These are phyloP conservation scores for Elephantulus edwardii DNA, from an alignment of 2,113 vertebrate species.

Conservation along the genomic window DNA sequence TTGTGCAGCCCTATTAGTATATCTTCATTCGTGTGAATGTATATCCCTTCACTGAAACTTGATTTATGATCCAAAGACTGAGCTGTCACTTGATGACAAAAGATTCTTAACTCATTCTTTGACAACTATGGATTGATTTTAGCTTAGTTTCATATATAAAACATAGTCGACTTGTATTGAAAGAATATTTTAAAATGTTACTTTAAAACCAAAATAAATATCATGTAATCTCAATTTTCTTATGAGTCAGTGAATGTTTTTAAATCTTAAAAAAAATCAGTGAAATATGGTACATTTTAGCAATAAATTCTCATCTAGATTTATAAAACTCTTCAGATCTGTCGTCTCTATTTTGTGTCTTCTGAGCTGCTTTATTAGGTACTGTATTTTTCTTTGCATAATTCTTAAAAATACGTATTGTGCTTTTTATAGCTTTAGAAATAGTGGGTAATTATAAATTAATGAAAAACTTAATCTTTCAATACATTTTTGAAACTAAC, in stretches of 20 bases:
- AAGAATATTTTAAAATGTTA: slow-evolving; percentile 9
- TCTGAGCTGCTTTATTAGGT: not conserved
- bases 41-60: not conserved
- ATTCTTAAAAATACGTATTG: slow-evolving; percentile 34
- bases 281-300: not conserved
- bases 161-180: not conserved
- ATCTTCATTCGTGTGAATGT: not conserved
- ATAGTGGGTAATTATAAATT: not conserved
- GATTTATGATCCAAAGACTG: slow-evolving; percentile 33
- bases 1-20: not conserved
- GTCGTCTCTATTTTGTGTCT: not conserved
- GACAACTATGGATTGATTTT: slow-evolving; percentile 64
- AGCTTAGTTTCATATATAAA: slow-evolving; percentile 34
- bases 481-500: slow-evolving; percentile 16
- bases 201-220: slow-evolving; percentile 16
- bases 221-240: not conserved
- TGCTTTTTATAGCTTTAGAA: not conserved
- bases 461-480: not conserved
- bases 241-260: not conserved
- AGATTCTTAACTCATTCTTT: slow-evolving; percentile 42
- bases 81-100: slow-evolving; percentile 35
- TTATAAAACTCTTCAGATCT: not conserved
- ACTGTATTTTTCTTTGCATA: slow-evolving; percentile 48
- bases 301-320: not conserved
- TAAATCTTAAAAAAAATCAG: not conserved